Conservation (phyloP, 1,140 invertebrate genomes). For the Agrilus planipennis region DNA sequence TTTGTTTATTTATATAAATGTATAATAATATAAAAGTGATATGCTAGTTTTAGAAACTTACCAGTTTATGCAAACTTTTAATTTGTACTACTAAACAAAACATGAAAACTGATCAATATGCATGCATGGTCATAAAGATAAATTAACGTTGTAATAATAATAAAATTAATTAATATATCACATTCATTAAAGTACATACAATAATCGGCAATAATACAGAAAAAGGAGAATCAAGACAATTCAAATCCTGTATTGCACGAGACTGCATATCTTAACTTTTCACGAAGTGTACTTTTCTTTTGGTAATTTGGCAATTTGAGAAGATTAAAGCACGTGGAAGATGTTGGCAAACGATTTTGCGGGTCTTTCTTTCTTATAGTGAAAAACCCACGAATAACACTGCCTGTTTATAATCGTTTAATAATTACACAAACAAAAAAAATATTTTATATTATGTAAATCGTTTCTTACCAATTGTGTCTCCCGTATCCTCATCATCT, state of each 20-base stretch:
- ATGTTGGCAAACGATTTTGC: constrained; percentile 89
- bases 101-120: no score
- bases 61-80: no score
- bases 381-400: constrained; percentile 95
- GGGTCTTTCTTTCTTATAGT: constrained; percentile 94
- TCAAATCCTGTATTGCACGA: constrained; percentile 98
- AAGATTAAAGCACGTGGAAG: constrained; percentile 98
- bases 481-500: constrained; percentile 96
- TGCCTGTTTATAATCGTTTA: constrained; percentile 42
- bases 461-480: constrained; percentile 69
- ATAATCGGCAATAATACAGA: constrained; percentile 1
- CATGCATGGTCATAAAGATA: no score
- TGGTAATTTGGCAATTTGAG: constrained; percentile 98
- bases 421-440: not conserved
- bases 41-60: no score
- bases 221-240: constrained; percentile 57
- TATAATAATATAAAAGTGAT: no score
- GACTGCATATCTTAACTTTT: constrained; percentile 95
- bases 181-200: no score
- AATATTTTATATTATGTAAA: not conserved
- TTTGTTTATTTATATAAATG: no score
- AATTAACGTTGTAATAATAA: no score
- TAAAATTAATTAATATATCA: no score
- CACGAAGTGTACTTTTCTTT: constrained; percentile 85
- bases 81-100: no score